Conservation (phyloP, 2,888 invertebrate species). For the Zaprionus bogoriensis region DNA sequence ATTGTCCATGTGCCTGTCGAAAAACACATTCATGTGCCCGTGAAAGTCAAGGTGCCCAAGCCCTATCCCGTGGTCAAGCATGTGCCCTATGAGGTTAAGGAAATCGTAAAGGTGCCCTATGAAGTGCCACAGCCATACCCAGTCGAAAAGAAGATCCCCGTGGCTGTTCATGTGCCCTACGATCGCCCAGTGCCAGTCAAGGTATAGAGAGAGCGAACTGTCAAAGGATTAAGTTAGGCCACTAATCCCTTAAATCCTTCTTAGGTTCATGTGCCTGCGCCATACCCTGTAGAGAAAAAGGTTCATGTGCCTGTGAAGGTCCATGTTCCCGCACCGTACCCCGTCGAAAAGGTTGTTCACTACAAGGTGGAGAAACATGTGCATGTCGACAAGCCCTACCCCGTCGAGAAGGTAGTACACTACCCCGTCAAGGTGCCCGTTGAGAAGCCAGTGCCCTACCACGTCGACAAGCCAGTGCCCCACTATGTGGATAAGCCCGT, state of each 20-base stretch:
- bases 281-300: slow-evolving; percentile 88
- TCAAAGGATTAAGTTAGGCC: too few relatives aligned
- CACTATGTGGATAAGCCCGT: slow-evolving; percentile 86
- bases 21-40: slow-evolving; percentile 86
- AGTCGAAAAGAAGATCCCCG: slow-evolving; percentile 90
- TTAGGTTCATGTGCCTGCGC: slow-evolving; percentile 85
- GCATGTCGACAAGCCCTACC: slow-evolving; percentile 89
- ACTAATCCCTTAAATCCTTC: background rate
- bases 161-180: slow-evolving; percentile 89
- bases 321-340: slow-evolving; percentile 89
- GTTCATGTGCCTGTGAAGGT: slow-evolving; percentile 89
- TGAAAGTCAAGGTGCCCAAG: slow-evolving; percentile 87
- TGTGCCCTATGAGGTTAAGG: slow-evolving; percentile 89
- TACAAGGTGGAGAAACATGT: slow-evolving; percentile 89
- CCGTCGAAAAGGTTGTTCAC: slow-evolving; percentile 87
- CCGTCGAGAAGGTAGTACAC: slow-evolving; percentile 89
- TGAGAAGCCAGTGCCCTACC: slow-evolving; percentile 87
- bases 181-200: slow-evolving; percentile 91
- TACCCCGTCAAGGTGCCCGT: slow-evolving; percentile 89
- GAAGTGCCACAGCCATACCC: slow-evolving; percentile 91
- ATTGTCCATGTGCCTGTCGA: slow-evolving; percentile 86
- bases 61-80: slow-evolving; percentile 89
- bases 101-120: slow-evolving; percentile 90
- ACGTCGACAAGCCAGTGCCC: slow-evolving; percentile 86
- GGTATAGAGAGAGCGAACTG: slow-evolving; percentile 26